Evolutionary conservation across 2,113 vertebrate genomes (phyloP).

Genomic region (Microcebus jonahi): DNA sequence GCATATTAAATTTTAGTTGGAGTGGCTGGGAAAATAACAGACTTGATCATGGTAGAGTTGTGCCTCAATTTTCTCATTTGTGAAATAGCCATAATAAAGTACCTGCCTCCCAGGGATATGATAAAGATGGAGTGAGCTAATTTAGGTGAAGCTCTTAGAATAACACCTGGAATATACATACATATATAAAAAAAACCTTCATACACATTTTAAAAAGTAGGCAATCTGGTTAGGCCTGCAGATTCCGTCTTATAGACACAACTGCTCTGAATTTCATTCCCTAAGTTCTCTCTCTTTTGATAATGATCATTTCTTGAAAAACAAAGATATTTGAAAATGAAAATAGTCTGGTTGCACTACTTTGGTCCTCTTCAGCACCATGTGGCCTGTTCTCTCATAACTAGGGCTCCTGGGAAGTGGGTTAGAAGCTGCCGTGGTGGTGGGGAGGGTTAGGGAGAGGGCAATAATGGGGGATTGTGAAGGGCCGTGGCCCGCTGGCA

Average conservation of each 20-base stretch:
- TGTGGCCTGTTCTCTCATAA: neutral
- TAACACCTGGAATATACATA: neutral
- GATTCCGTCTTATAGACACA: neutral
- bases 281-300: neutral
- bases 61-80: neutral
- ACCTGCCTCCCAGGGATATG: neutral
- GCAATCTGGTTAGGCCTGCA: neutral
- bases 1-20: neutral
- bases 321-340: neutral
- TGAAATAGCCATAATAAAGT: neutral
- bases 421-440: neutral
- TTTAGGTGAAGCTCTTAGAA: neutral
- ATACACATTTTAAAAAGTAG: neutral
- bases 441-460: too few species aligned
- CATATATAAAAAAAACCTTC: neutral
- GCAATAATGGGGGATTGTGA: neutral
- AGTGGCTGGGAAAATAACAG: neutral
- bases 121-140: neutral
- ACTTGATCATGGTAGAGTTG: neutral
- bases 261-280: neutral
- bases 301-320: neutral
- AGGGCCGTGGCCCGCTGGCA: neutral
- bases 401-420: neutral
- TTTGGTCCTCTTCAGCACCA: neutral
- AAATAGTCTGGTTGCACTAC: neutral